These are phyloP conservation scores for Troglohyphantes excavatus DNA, from an alignment of 2,888 invertebrate genomes.

Conservation along the genomic window DNA sequence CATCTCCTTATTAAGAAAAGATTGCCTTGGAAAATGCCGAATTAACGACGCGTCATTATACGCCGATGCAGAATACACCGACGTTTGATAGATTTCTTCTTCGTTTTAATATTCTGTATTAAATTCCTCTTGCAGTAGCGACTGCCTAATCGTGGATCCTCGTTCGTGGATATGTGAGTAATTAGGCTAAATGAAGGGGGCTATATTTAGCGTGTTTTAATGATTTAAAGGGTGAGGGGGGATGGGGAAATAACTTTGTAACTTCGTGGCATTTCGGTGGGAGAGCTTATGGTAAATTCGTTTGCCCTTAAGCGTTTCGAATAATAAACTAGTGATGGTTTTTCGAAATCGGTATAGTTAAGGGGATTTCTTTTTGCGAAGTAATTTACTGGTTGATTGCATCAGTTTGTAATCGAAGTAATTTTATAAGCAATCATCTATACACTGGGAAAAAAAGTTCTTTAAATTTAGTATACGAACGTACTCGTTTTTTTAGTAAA, in stretches of 20 bases:
- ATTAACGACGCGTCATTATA: not conserved
- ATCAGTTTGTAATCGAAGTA: too few relatives aligned
- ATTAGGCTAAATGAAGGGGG: slow-evolving; percentile 18
- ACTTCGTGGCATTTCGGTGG: not conserved
- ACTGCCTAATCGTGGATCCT: not conserved
- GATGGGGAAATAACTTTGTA: not conserved
- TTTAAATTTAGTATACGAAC: too few relatives aligned
- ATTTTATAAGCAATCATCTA: too few relatives aligned
- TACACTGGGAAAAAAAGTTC: too few relatives aligned
- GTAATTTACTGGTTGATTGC: too few relatives aligned
- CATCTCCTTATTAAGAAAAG: not conserved
- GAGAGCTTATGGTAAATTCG: not conserved
- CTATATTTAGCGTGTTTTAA: slow-evolving; percentile 22
- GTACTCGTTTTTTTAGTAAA: too few relatives aligned
- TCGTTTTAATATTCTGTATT: not conserved
- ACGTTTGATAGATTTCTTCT: not conserved
- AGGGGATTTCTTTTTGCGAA: too few relatives aligned
- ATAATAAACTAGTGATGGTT: too few relatives aligned
- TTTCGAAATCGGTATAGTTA: too few relatives aligned
- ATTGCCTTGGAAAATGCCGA: not conserved
- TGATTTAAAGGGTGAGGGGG: not conserved
- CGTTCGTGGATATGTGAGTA: not conserved
- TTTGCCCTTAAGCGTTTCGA: not conserved
- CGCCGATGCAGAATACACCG: too few relatives aligned
- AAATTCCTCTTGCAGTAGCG: not conserved